A percentile compares a stretch with the other conserved stretches of the same genome.
phyloP scores from a whole-genome alignment of 2,888 invertebrate species.

The Agrilus mali region DNA sequence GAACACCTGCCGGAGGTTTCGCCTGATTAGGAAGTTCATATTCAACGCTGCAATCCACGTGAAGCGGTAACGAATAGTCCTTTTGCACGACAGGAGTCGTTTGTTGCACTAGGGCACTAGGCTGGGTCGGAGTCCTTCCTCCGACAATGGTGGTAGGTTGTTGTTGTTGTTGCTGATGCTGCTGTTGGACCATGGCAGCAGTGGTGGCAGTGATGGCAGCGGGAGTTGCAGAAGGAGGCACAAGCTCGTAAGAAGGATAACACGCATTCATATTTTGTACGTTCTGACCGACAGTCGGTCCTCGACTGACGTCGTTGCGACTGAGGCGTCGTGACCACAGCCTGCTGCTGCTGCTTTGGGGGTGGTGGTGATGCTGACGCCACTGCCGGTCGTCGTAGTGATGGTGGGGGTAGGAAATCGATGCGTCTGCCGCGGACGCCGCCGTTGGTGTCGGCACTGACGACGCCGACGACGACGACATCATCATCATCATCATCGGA shows the following conservation, averaged over 20 bases:
- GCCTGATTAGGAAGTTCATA: constrained; percentile 84
- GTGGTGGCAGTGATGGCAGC: constrained; percentile 21
- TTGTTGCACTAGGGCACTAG: constrained; percentile 6
- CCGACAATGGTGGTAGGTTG: not conserved
- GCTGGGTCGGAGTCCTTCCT: no score
- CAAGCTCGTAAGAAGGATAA: constrained; percentile 28
- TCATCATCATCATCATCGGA: constrained; percentile 12
- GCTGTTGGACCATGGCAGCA: constrained; percentile 20
- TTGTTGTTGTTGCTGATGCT: constrained; percentile 18
- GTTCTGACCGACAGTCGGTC: constrained; percentile 25
- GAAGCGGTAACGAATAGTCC: constrained; percentile 75
- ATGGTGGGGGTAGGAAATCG: constrained; percentile 37
- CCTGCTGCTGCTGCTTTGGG: constrained; percentile 11
- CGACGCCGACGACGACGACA: not conserved
- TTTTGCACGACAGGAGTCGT: constrained; percentile 39
- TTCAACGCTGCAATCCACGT: constrained; percentile 85
- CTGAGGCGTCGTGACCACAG: constrained; percentile 12
- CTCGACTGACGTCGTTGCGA: constrained; percentile 24
- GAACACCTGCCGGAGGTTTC: constrained; percentile 72
- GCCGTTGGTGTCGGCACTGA: constrained; percentile 1
- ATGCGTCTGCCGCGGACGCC: constrained; percentile 27
- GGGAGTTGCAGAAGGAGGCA: constrained; percentile 26
- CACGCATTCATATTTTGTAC: constrained; percentile 29
- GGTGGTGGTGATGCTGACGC: constrained; percentile 5
- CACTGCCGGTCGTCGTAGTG: not conserved